Conservation (phyloP, 2,888 invertebrate species). For the Miltochrista miniata region DNA sequence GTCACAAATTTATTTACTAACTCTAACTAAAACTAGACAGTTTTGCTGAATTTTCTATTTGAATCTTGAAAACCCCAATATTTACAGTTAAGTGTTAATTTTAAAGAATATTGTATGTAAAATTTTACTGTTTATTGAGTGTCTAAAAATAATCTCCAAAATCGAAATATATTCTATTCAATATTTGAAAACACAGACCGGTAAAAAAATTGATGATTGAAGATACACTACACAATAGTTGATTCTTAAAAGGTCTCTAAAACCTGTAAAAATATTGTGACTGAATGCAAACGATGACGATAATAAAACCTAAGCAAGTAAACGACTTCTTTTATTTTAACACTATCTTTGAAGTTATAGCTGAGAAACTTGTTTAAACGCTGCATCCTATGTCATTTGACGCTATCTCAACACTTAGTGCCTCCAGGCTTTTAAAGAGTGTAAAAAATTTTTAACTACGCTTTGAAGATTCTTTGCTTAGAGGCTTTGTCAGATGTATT, state of each 20-base stretch:
- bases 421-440: neutral
- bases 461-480: neutral
- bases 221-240: too few species aligned
- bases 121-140: too few species aligned
- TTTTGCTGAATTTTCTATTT: conserved; percentile 37
- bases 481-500: neutral
- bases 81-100: too few species aligned
- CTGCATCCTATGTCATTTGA: conserved; percentile 1
- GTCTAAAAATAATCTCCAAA: too few species aligned
- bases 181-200: too few species aligned
- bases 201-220: too few species aligned
- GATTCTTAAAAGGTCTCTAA: too few species aligned
- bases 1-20: conserved; percentile 52
- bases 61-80: too few species aligned
- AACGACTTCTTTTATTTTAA: neutral
- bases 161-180: too few species aligned
- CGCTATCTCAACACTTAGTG: neutral
- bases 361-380: conserved; percentile 1
- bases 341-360: conserved; percentile 7
- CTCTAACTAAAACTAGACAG: conserved; percentile 52
- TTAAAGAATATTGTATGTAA: too few species aligned
- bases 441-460: neutral
- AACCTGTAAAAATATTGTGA: too few species aligned
- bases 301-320: conserved; percentile 2
- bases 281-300: neutral